A percentile compares a stretch with the other conserved stretches of the same genome.
Evolutionary conservation across 2,113 vertebrate genomes (phyloP).

Genomic region (Manacus vitellinus): DNA sequence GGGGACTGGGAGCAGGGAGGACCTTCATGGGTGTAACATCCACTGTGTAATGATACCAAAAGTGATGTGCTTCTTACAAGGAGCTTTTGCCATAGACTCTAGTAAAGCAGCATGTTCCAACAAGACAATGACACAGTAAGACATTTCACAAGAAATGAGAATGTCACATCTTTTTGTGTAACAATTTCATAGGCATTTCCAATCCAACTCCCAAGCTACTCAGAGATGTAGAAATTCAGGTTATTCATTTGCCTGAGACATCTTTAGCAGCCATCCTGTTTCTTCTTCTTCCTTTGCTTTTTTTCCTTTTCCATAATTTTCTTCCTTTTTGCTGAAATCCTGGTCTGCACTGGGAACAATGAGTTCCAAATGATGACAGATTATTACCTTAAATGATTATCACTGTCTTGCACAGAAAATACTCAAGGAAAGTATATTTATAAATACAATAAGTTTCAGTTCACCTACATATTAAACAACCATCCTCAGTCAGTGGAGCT

Average conservation of each 20-base stretch:
- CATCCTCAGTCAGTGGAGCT: background rate
- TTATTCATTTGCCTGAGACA: background rate
- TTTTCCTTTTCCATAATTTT: background rate
- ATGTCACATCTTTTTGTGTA: background rate
- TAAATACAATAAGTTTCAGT: background rate
- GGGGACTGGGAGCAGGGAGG: background rate
- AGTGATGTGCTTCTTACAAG: background rate
- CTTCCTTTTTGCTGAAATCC: background rate
- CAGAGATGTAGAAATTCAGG: background rate
- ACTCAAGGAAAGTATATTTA: background rate
- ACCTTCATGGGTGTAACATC: accelerated
- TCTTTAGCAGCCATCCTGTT: background rate
- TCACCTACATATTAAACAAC: background rate
- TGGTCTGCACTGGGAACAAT: background rate
- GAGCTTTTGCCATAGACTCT: background rate
- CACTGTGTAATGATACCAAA: background rate
- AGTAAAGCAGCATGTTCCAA: background rate
- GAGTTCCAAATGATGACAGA: background rate
- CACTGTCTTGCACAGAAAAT: background rate
- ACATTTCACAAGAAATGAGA: background rate
- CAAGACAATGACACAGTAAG: background rate
- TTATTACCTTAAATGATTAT: background rate
- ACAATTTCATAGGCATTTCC: background rate
- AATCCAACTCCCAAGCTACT: background rate
- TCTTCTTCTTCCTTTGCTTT: background rate